phyloP scores from a whole-genome alignment of 1,140 invertebrate genomes.

The Drosophila tristis region DNA sequence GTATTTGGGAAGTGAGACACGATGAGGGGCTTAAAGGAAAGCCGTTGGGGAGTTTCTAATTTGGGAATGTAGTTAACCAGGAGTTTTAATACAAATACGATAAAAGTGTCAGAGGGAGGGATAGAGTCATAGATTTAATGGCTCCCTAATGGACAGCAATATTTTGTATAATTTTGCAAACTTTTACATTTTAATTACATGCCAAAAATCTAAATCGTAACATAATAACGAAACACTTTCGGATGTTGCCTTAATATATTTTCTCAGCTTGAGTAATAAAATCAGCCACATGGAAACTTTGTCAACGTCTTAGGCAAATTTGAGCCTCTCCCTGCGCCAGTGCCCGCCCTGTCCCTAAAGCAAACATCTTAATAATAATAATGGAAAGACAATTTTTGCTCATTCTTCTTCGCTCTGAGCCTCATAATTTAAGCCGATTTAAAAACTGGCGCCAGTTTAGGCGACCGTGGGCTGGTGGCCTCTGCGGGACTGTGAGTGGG shows the following conservation, averaged over 20 bases:
- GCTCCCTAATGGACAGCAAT: too few species aligned
- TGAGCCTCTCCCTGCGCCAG: background rate
- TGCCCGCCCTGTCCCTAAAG: conserved; percentile 24
- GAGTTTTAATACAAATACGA: background rate
- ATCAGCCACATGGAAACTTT: background rate
- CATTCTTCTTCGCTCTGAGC: conserved; percentile 43
- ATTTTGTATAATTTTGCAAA: too few species aligned
- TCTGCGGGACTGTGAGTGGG: conserved; percentile 19
- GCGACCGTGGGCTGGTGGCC: conserved; percentile 15
- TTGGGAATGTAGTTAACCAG: background rate
- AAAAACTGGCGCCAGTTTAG: conserved; percentile 49
- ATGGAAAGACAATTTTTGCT: conserved; percentile 49
- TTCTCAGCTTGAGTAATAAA: background rate
- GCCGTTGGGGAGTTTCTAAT: too few species aligned
- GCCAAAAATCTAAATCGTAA: too few species aligned
- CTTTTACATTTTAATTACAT: too few species aligned
- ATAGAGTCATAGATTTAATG: too few species aligned
- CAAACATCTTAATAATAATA: conserved; percentile 74
- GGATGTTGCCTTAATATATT: background rate
- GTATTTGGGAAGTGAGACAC: conserved; percentile 1
- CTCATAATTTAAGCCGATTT: conserved; percentile 58
- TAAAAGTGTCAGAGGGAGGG: too few species aligned
- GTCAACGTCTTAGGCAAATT: conserved; percentile 20
- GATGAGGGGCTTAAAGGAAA: too few species aligned
- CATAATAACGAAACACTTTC: too few species aligned